A percentile compares a stretch with the other conserved stretches of the same genome.
phyloP scores from a whole-genome alignment of 2,888 invertebrate species.

The Dendrolimus houi region DNA sequence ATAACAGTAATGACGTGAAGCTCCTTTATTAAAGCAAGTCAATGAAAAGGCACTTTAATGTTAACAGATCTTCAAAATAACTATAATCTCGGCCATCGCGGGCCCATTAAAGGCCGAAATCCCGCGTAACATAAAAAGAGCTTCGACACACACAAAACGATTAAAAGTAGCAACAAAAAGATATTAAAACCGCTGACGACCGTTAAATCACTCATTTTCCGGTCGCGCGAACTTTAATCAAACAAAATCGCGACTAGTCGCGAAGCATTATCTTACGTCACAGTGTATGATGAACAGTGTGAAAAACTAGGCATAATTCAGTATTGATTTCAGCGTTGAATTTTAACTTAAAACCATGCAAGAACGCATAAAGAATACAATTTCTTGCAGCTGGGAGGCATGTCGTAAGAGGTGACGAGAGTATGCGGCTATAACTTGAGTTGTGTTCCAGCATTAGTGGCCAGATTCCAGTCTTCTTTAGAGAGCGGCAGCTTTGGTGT shows the following conservation, averaged over 20 bases:
- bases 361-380: not conserved
- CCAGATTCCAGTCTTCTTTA: too few species aligned
- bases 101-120: not conserved
- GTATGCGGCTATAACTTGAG: too few species aligned
- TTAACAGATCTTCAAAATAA: not conserved
- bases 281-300: not conserved
- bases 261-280: not conserved
- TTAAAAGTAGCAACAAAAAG: not conserved
- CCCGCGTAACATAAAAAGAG: conserved; percentile 1
- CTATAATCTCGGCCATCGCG: not conserved
- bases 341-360: not conserved
- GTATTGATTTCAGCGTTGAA: not conserved
- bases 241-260: conserved; percentile 3
- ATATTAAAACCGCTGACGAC: not conserved
- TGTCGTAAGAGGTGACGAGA: too few species aligned
- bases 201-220: conserved; percentile 14
- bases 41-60: not conserved
- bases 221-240: conserved; percentile 24
- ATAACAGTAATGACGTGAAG: not conserved
- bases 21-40: not conserved
- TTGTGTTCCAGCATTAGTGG: too few species aligned
- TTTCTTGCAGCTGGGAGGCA: too few species aligned
- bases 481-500: too few species aligned
- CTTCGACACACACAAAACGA: conserved; percentile 1
- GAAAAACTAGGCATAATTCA: not conserved